Conservation (phyloP, 2,113 vertebrate species). For the Oophaga pumilio region DNA sequence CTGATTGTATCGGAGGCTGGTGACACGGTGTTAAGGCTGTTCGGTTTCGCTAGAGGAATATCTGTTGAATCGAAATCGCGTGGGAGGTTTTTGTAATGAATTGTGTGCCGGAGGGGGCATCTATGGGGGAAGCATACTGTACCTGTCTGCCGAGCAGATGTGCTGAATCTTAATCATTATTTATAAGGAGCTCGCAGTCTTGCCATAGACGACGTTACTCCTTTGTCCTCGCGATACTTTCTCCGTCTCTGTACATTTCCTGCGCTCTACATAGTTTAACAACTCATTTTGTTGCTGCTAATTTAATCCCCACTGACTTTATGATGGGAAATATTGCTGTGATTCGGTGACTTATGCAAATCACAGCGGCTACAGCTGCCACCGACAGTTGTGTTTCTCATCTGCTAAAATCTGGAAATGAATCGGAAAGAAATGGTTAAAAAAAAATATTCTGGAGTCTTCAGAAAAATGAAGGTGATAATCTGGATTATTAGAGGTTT, state of each 20-base stretch:
- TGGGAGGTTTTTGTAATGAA: neutral
- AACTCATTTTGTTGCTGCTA: conserved; percentile 29
- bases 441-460: neutral
- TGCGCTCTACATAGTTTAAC: conserved; percentile 15
- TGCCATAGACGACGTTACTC: neutral
- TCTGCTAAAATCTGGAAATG: conserved; percentile 4
- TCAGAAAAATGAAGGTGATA: neutral
- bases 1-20: neutral
- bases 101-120: neutral
- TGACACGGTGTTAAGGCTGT: neutral
- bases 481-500: neutral
- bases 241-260: conserved; percentile 5
- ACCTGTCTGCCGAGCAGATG: conserved; percentile 38
- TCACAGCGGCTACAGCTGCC: conserved; percentile 4
- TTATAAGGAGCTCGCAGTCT: neutral
- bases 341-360: conserved; percentile 19
- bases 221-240: neutral
- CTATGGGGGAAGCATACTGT: neutral
- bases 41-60: neutral
- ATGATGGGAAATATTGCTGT: conserved; percentile 20
- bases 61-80: neutral
- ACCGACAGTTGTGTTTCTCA: neutral
- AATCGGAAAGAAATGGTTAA: neutral
- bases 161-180: conserved; percentile 26
- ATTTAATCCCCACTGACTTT: conserved; percentile 24